Percentiles rank a stretch among this genome's conserved stretches.
Evolutionary conservation across 2,888 invertebrate species (phyloP).

Genomic region (Thymelicus sylvestris): DNA sequence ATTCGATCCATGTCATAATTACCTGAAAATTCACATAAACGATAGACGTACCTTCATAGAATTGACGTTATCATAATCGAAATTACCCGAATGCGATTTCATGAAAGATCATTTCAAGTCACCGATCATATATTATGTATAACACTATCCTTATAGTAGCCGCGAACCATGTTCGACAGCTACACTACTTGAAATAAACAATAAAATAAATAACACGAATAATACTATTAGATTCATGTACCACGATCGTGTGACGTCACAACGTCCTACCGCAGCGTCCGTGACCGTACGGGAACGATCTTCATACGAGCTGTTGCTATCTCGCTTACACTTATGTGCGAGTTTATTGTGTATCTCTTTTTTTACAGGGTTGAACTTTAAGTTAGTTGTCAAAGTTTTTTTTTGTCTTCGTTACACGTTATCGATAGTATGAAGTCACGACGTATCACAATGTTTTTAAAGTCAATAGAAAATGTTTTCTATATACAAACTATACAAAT

Average conservation of each 20-base stretch:
- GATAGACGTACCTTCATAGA: too few species aligned
- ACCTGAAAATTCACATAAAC: too few species aligned
- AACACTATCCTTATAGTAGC: conserved; percentile 2
- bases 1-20: too few species aligned
- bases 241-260: conserved; percentile 5
- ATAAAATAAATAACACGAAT: conserved; percentile 3
- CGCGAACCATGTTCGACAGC: conserved; percentile 16
- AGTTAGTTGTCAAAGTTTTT: too few species aligned
- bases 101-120: neutral
- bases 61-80: neutral
- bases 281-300: neutral
- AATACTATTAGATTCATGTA: conserved; percentile 5
- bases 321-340: too few species aligned
- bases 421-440: too few species aligned
- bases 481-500: too few species aligned
- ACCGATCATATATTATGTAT: neutral
- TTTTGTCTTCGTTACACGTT: too few species aligned
- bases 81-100: neutral
- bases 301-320: neutral
- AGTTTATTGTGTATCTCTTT: too few species aligned
- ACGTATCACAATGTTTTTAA: too few species aligned
- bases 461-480: too few species aligned
- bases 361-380: too few species aligned
- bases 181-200: neutral
- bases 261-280: neutral